These are phyloP conservation scores for Uropetala carovei DNA, from an alignment of 2,888 invertebrate species.

Conservation along the genomic window DNA sequence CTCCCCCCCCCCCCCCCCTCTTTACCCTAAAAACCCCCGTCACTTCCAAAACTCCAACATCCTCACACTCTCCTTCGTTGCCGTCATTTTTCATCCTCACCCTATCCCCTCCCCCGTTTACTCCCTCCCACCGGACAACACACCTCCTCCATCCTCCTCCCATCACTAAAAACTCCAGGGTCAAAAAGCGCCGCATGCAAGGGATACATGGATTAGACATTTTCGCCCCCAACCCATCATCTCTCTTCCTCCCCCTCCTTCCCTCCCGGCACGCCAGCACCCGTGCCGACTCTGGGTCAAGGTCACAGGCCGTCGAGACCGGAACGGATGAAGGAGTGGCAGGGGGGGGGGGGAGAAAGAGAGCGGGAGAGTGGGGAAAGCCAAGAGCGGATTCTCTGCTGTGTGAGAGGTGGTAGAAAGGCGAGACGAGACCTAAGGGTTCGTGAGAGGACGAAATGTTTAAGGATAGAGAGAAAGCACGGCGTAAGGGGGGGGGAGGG, in stretches of 20 bases:
- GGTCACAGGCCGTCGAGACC: slow-evolving; percentile 17
- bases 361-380: not conserved
- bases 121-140: not conserved
- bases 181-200: slow-evolving; percentile 32
- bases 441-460: not conserved
- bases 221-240: not conserved
- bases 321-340: not conserved
- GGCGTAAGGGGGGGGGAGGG: too few relatives aligned
- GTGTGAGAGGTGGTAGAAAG: not conserved
- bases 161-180: not conserved
- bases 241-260: too few relatives aligned
- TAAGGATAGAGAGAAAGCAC: not conserved
- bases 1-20: too few relatives aligned
- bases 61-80: not conserved
- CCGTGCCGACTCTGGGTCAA: slow-evolving; percentile 45
- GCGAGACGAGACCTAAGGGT: too few relatives aligned
- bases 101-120: not conserved
- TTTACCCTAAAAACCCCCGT: not conserved
- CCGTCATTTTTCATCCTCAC: not conserved
- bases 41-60: slow-evolving; percentile 12
- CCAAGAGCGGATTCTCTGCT: not conserved
- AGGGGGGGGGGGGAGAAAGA: not conserved
- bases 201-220: slow-evolving; percentile 9
- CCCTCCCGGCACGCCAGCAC: not conserved
- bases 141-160: not conserved